phyloP scores from a whole-genome alignment of 2,888 invertebrate species.

The Agonopterix arenella region DNA sequence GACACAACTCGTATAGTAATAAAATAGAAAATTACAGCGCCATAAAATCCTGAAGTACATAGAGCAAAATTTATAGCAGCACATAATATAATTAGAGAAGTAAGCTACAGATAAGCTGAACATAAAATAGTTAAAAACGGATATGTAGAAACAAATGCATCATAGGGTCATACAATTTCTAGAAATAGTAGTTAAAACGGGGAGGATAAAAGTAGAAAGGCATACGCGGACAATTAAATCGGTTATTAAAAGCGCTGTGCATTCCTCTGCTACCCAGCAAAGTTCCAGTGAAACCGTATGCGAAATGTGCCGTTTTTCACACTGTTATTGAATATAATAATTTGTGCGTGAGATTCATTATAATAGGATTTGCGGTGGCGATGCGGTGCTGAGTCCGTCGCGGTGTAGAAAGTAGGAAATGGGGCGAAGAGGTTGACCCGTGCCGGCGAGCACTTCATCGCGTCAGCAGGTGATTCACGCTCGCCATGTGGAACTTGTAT shows the following conservation, averaged over 20 bases:
- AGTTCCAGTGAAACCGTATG: conserved; percentile 20
- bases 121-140: no score
- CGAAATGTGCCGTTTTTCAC: conserved; percentile 10
- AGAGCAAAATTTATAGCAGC: not conserved
- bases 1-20: no score
- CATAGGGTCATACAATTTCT: no score
- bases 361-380: conserved; percentile 23
- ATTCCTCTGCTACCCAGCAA: conserved; percentile 18
- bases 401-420: conserved; percentile 38
- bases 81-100: not conserved
- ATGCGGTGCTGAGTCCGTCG: conserved; percentile 18
- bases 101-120: no score
- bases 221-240: conserved; percentile 6
- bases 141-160: no score
- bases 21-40: not conserved
- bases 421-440: conserved; percentile 22
- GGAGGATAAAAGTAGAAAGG: not conserved
- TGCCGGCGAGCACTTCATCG: not conserved
- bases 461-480: not conserved
- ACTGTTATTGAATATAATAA: conserved; percentile 14
- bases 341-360: conserved; percentile 23
- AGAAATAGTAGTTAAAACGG: not conserved
- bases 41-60: not conserved
- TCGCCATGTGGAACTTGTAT: not conserved
- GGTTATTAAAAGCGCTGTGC: conserved; percentile 4